Conservation (phyloP, 2,113 vertebrate genomes). For the Macaca fascicularis region DNA sequence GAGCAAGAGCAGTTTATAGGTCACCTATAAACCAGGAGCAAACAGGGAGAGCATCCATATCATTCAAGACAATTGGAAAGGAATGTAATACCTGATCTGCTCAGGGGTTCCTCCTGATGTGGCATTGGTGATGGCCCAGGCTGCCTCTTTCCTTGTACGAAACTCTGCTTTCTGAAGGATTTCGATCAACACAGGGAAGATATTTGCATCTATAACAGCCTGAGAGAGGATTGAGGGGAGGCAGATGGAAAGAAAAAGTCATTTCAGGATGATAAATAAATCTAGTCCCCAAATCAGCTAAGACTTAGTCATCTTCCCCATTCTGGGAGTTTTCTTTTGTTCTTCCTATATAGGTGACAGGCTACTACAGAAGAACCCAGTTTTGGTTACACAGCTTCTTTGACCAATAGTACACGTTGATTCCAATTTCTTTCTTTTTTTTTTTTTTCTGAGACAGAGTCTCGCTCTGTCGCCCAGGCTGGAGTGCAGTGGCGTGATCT, state of each 20-base stretch:
- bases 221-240: constrained; percentile 69
- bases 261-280: constrained; percentile 45
- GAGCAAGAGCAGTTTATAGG: neutral
- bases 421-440: neutral
- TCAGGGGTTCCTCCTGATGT: constrained; percentile 97
- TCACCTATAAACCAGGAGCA: neutral
- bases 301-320: neutral
- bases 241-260: neutral
- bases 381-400: neutral
- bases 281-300: neutral
- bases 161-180: constrained; percentile 99
- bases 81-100: constrained; percentile 92
- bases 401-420: neutral
- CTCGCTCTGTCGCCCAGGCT: no score
- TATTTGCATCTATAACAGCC: constrained; percentile 98
- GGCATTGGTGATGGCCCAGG: constrained; percentile 98
- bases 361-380: neutral
- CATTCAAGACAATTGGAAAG: constrained; percentile 44
- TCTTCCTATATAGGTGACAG: neutral
- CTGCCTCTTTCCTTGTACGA: constrained; percentile 97
- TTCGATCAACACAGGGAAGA: constrained; percentile 98
- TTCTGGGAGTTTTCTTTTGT: neutral
- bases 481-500: no score
- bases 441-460: no score
- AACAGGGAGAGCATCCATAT: neutral